These are phyloP conservation scores for Toxotes jaculatrix DNA, from an alignment of 2,113 vertebrate genomes.

Conservation along the genomic window DNA sequence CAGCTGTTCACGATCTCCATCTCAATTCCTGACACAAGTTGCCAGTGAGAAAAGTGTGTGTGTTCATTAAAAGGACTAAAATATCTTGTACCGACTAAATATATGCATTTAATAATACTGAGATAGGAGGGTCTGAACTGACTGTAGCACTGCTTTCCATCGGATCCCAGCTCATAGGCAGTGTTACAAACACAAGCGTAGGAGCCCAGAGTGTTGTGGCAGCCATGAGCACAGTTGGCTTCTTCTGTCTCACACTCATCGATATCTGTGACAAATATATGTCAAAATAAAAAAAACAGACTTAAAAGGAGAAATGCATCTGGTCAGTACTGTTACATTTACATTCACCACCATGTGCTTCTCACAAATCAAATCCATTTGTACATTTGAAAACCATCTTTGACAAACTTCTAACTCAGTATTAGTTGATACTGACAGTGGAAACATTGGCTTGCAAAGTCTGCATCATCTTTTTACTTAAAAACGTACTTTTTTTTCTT, in stretches of 20 bases:
- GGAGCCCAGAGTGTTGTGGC: constrained; percentile 92
- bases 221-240: constrained; percentile 89
- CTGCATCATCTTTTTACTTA: not conserved
- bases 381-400: not conserved
- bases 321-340: constrained; percentile 6
- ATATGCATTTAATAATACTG: not conserved
- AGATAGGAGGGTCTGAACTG: constrained; percentile 69
- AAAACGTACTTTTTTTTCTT: constrained; percentile 1
- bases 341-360: not conserved
- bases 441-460: constrained; percentile 2
- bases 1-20: constrained; percentile 99
- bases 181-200: constrained; percentile 89
- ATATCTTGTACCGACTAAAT: not conserved
- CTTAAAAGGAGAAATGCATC: not conserved
- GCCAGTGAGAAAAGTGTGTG: constrained; percentile 10
- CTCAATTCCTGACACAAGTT: constrained; percentile 88
- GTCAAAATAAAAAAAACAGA: not conserved
- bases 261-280: constrained; percentile 83
- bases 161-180: constrained; percentile 92
- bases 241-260: constrained; percentile 87
- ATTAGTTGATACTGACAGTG: not conserved
- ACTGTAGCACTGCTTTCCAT: constrained; percentile 94
- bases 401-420: not conserved
- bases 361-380: constrained; percentile 19
- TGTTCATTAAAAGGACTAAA: not conserved